phyloP scores from a whole-genome alignment of 2,113 vertebrate species.

The Sus scrofa region DNA sequence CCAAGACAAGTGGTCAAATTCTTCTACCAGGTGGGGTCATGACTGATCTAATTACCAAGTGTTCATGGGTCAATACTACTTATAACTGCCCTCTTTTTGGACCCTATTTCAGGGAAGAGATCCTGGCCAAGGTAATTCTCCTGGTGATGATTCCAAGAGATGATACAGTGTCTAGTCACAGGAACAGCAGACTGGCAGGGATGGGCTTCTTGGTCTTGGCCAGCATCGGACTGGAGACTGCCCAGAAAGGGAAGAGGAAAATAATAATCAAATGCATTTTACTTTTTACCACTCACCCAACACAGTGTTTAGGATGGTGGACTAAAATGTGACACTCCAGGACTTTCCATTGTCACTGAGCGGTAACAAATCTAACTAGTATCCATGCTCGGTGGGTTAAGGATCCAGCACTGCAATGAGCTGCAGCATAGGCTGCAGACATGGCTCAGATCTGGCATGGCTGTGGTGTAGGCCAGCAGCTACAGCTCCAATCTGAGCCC shows the following conservation, averaged over 20 bases:
- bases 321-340: neutral
- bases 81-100: neutral
- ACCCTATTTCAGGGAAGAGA: neutral
- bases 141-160: neutral
- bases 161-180: neutral
- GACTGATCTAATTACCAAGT: neutral
- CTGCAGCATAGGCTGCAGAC: too few species aligned
- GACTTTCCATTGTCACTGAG: too few species aligned
- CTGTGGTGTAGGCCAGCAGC: too few species aligned
- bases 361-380: too few species aligned
- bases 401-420: too few species aligned
- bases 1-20: neutral
- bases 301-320: neutral
- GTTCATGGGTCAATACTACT: neutral
- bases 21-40: neutral
- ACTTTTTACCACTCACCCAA: neutral
- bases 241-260: neutral
- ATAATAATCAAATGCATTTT: neutral
- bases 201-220: neutral
- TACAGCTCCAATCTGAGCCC: too few species aligned
- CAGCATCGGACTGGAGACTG: neutral
- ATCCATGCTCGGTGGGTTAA: too few species aligned
- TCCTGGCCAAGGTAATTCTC: neutral
- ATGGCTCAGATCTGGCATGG: too few species aligned
- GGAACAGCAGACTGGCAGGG: neutral